Evolutionary conservation across 2,113 vertebrate species (phyloP).

Genomic region (Clarias batrachus): DNA sequence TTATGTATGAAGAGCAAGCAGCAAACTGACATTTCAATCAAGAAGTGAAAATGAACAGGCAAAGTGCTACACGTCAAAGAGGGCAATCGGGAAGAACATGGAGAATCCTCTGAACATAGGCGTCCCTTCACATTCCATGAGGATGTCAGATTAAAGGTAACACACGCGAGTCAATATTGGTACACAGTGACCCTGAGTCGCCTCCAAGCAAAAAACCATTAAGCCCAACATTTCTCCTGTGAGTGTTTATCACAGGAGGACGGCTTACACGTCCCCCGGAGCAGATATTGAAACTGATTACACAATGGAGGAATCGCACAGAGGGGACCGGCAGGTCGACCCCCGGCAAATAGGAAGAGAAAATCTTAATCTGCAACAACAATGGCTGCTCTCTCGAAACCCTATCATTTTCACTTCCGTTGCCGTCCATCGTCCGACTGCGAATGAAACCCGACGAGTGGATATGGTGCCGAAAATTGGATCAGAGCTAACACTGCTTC

Average conservation of each 20-base stretch:
- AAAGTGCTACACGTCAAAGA: slow-evolving; percentile 19
- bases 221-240: slow-evolving; percentile 91
- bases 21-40: slow-evolving; percentile 30
- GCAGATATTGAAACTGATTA: slow-evolving; percentile 96
- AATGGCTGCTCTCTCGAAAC: slow-evolving; percentile 95
- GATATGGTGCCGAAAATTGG: slow-evolving; percentile 91
- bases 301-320: slow-evolving; percentile 93
- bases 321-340: slow-evolving; percentile 84
- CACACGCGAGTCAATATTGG: slow-evolving; percentile 91
- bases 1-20: neutral
- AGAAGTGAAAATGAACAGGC: slow-evolving; percentile 29
- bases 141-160: slow-evolving; percentile 89
- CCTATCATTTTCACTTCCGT: slow-evolving; percentile 99
- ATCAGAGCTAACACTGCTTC: slow-evolving; percentile 93
- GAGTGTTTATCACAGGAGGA: slow-evolving; percentile 91
- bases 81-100: neutral
- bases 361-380: slow-evolving; percentile 99
- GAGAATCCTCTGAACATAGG: slow-evolving; percentile 38
- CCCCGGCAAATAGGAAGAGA: slow-evolving; percentile 93
- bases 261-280: slow-evolving; percentile 90
- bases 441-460: slow-evolving; percentile 93
- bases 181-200: slow-evolving; percentile 88
- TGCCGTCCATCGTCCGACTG: slow-evolving; percentile 86
- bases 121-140: slow-evolving; percentile 76
- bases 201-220: slow-evolving; percentile 92